Conservation (phyloP, 2,113 vertebrate genomes). For the Oncorhynchus masou region DNA sequence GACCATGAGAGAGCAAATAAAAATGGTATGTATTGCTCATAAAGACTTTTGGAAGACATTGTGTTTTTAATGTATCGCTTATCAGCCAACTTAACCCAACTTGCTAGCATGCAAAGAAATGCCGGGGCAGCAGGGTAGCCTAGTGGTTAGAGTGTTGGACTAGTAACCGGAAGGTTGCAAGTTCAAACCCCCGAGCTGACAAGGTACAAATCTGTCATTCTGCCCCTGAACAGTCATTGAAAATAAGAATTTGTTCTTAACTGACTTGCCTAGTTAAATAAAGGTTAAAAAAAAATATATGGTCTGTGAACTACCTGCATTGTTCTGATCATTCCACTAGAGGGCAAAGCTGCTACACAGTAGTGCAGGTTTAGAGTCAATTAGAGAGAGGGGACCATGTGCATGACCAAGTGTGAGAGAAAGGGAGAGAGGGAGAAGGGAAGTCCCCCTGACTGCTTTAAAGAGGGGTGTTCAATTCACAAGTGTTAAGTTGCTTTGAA, state of each 20-base stretch:
- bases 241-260: too few relatives aligned
- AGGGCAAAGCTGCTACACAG: slow-evolving; percentile 11
- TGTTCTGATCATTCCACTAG: slow-evolving; percentile 9
- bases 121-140: too few relatives aligned
- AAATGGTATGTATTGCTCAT: not conserved
- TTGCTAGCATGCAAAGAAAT: not conserved
- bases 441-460: not conserved
- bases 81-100: not conserved
- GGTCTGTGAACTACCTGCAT: not conserved
- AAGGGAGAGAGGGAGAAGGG: not conserved
- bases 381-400: too few relatives aligned
- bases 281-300: too few relatives aligned
- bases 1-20: not conserved
- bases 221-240: too few relatives aligned
- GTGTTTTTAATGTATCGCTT: not conserved
- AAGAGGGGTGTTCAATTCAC: not conserved
- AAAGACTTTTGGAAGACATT: not conserved
- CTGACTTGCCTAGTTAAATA: too few relatives aligned
- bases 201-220: too few relatives aligned
- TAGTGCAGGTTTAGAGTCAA: too few relatives aligned
- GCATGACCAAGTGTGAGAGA: too few relatives aligned
- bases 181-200: too few relatives aligned
- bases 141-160: too few relatives aligned
- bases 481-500: not conserved
- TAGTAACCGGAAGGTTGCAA: too few relatives aligned